These are phyloP conservation scores for Xenops minutus DNA, from an alignment of 2,797 vertebrate species.

Conservation along the genomic window DNA sequence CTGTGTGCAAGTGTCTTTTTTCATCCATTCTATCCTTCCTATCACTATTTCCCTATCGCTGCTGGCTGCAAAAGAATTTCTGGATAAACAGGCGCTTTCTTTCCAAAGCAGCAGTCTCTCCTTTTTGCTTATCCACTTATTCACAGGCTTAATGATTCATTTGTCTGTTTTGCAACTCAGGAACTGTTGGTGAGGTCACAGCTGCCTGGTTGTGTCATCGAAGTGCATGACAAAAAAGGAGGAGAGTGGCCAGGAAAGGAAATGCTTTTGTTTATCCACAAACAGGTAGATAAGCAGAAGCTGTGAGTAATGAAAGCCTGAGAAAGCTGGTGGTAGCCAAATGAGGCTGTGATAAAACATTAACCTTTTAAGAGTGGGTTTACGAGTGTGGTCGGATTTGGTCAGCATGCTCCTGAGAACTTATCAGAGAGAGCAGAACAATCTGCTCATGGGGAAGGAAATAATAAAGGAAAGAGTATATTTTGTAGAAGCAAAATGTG, in stretches of 20 bases:
- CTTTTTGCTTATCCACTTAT: not conserved
- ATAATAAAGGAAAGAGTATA: not conserved
- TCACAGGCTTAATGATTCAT: not conserved
- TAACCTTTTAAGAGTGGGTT: accelerated
- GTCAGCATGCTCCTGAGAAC: not conserved
- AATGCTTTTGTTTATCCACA: not conserved
- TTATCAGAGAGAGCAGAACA: not conserved
- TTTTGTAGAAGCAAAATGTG: not conserved
- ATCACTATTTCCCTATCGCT: not conserved
- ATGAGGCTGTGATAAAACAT: not conserved
- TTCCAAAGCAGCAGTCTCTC: not conserved
- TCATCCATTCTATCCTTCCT: not conserved
- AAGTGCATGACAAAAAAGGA: not conserved
- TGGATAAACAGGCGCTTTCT: not conserved
- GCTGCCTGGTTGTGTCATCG: not conserved
- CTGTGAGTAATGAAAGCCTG: not conserved
- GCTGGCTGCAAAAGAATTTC: not conserved
- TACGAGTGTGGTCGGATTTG: not conserved
- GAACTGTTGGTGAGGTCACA: conserved; percentile 1
- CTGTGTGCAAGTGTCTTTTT: not conserved
- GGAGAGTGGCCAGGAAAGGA: not conserved
- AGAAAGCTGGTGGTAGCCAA: not conserved
- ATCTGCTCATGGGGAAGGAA: not conserved
- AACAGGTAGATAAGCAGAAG: not conserved
- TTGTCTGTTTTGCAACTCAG: not conserved